A percentile compares a stretch with the other conserved stretches of the same genome.
Conservation (phyloP, 2,888 invertebrate genomes). For the Siphlonurus alternatus region DNA sequence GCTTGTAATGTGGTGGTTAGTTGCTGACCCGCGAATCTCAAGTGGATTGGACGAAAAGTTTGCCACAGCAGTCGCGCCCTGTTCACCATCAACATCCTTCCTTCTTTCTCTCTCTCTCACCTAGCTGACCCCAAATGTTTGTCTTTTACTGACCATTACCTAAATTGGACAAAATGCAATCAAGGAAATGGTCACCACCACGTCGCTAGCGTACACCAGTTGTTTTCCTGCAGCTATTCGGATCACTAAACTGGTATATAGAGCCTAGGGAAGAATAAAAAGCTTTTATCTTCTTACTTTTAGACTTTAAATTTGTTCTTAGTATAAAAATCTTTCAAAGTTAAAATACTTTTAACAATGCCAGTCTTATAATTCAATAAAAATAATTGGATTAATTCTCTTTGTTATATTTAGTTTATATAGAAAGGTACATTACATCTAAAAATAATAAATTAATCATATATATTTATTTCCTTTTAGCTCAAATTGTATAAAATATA, state of each 20-base stretch:
- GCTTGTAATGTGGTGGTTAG: not conserved
- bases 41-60: not conserved
- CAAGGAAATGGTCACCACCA: constrained; percentile 12
- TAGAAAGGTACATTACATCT: too few relatives aligned
- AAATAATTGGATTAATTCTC: too few relatives aligned
- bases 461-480: too few relatives aligned
- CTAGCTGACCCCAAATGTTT: constrained; percentile 5
- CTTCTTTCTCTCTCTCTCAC: constrained; percentile 4
- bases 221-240: not conserved
- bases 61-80: not conserved
- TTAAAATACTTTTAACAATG: too few relatives aligned
- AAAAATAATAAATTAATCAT: too few relatives aligned
- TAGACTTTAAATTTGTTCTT: not conserved
- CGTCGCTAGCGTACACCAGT: not conserved
- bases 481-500: too few relatives aligned
- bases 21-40: not conserved
- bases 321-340: too few relatives aligned
- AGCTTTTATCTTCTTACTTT: not conserved
- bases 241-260: not conserved
- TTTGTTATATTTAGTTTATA: too few relatives aligned
- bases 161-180: constrained; percentile 15
- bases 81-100: not conserved
- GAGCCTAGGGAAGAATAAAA: not conserved
- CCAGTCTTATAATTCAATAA: too few relatives aligned
- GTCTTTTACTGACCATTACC: constrained; percentile 13